Evolutionary conservation across 2,113 vertebrate genomes (phyloP), one percentile per base, ranked within the genome.

Genomic region (Bombycilla garrulus): DNA sequence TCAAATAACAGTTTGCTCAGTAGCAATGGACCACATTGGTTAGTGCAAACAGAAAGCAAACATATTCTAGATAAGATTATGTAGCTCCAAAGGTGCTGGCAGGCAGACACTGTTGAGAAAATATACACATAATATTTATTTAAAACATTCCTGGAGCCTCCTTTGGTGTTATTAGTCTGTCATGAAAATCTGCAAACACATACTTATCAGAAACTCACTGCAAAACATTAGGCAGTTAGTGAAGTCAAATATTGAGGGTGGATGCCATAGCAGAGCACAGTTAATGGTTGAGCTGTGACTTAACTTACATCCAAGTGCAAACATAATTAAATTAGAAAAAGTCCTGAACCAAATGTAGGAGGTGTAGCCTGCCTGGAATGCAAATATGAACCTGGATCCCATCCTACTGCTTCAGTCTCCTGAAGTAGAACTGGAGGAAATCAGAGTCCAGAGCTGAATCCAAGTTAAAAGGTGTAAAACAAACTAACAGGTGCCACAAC

Each of bases 101-200:
- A 88, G 66, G 62, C 78, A 92, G 81, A 44, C 61, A 77, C 54
- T 86, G 87, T 93, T 94, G 85, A 88, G 93, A 95, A 94, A 96
- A 93, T 90, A 88, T 40, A 77, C 85, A 70, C 85, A 95, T 80
- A 92, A 79, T 96, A 93, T 96, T 96, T 95, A 95, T 61, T 92
- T 66, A 69, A 85, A 94, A n/a, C 3, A 0, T 88, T 95, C 47
- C 58, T 77, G 74, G 47, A 95, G 67, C 56, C 79, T 88, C 79
- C 64, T 90, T 97, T 88, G 90, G 54, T 90, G 81, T 94, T 94
- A 96, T 92, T 95, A 93, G 87, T 86, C 84, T 94, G 90, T 94
- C 90, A 70, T 26, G 54, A 93, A 95, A 91, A 94, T 80, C 90
- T 95, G 78, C 87, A 94, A 94, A 95, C 87, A 92, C 77, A 45